Percentiles rank a stretch among this genome's conserved stretches.
Evolutionary conservation across 1,140 invertebrate species (phyloP).

Genomic region (Megathymus violae): DNA sequence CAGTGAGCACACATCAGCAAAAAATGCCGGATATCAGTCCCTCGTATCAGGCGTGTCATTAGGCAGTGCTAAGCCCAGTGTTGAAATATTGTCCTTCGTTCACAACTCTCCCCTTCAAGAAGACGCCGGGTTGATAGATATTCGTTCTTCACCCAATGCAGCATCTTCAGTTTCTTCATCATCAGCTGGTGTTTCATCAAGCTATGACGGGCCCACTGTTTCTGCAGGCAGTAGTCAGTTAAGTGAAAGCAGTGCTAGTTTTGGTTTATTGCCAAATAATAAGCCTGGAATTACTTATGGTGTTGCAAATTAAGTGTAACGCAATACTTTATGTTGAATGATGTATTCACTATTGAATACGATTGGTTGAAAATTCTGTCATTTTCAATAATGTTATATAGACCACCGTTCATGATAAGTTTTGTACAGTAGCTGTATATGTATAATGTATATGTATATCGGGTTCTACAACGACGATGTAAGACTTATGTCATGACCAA

Average conservation of each 20-base stretch:
- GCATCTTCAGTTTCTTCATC: conserved; percentile 38
- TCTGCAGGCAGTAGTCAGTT: conserved; percentile 20
- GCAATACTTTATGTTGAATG: conserved; percentile 26
- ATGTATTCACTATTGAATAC: background rate
- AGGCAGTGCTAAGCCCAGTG: conserved; percentile 66
- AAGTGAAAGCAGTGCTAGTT: conserved; percentile 21
- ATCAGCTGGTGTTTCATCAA: conserved; percentile 35
- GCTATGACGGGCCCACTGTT: conserved; percentile 41
- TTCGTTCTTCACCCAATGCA: conserved; percentile 28
- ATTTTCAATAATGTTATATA: background rate
- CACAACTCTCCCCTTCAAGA: conserved; percentile 56
- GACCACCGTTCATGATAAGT: background rate
- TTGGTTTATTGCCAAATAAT: conserved; percentile 46
- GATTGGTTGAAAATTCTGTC: background rate
- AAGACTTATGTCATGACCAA: background rate
- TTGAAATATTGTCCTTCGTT: conserved; percentile 71
- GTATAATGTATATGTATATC: too few species aligned
- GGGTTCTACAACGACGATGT: too few species aligned
- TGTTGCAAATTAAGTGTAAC: conserved; percentile 50
- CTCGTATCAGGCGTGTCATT: conserved; percentile 70
- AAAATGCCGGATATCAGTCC: conserved; percentile 61
- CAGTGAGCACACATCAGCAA: conserved; percentile 65
- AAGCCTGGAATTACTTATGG: conserved; percentile 51
- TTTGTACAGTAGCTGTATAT: too few species aligned
- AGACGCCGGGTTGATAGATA: conserved; percentile 17